Evolutionary conservation across 2,888 invertebrate species (phyloP).

Genomic region (Apamea monoglypha): DNA sequence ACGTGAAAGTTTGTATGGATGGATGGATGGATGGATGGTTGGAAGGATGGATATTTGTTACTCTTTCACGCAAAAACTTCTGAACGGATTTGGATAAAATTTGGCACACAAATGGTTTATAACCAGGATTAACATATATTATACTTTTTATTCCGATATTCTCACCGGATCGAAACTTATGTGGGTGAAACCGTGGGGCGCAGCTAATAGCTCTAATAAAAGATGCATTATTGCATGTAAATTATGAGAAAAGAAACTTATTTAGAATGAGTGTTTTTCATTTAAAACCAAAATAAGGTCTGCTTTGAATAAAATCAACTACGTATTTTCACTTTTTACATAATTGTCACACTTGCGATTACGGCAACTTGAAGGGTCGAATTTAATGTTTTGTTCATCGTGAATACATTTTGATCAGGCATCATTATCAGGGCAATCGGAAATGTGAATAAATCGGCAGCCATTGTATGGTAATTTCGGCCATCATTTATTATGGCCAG

Average conservation of each 20-base stretch:
- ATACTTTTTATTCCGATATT: too few relatives aligned
- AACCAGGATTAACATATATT: too few relatives aligned
- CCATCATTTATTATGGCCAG: conserved; percentile 14
- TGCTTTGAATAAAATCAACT: neutral
- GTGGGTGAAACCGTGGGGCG: too few relatives aligned
- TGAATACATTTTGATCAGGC: conserved; percentile 36
- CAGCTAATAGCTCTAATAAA: neutral
- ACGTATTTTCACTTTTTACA: neutral
- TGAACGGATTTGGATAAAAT: too few relatives aligned
- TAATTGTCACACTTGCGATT: neutral
- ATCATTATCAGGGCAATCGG: conserved; percentile 35
- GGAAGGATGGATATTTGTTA: too few relatives aligned
- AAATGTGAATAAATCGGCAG: conserved; percentile 25
- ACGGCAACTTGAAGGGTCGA: neutral
- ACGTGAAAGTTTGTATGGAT: too few relatives aligned
- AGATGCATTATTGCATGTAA: neutral
- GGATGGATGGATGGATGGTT: too few relatives aligned
- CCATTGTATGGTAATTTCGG: conserved; percentile 31
- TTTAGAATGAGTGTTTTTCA: neutral
- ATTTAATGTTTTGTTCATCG: conserved; percentile 20
- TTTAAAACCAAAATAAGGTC: neutral
- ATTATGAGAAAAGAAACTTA: neutral
- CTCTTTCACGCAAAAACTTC: too few relatives aligned
- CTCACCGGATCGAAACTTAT: too few relatives aligned
- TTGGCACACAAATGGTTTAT: too few relatives aligned